phyloP scores from a whole-genome alignment of 2,113 vertebrate species.

The Columba livia region DNA sequence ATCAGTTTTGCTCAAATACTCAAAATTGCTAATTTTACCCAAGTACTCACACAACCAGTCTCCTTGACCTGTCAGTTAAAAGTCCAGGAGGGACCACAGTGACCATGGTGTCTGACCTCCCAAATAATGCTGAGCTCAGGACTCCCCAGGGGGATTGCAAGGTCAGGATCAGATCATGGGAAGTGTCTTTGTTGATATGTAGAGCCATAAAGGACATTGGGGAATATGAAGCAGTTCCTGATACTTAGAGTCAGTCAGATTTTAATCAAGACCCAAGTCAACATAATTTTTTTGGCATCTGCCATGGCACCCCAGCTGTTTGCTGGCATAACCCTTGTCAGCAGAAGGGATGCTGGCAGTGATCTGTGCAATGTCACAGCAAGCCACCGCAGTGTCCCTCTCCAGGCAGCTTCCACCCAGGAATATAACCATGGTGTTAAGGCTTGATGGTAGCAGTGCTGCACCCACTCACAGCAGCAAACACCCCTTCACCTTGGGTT shows the following conservation, averaged over 20 bases:
- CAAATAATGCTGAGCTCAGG: neutral
- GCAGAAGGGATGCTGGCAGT: neutral
- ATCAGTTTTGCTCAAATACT: neutral
- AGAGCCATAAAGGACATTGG: neutral
- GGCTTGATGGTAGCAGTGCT: too few species aligned
- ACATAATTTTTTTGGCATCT: neutral
- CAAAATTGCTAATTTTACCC: neutral
- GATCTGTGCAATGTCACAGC: too few species aligned
- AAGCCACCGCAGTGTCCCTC: neutral
- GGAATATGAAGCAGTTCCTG: neutral
- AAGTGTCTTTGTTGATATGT: neutral
- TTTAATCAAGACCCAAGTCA: neutral
- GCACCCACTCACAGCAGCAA: neutral
- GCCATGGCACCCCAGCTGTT: neutral
- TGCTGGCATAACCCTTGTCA: neutral
- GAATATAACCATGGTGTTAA: accelerated
- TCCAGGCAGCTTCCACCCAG: neutral
- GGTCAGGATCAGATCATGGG: neutral
- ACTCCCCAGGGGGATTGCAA: neutral
- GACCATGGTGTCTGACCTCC: neutral
- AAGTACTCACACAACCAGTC: neutral
- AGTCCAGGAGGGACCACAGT: neutral
- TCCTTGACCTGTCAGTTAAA: neutral
- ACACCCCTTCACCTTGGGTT: neutral
- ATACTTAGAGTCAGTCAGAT: neutral